phyloP scores from a whole-genome alignment of 2,888 invertebrate species.

The Dryomyza anilis region DNA sequence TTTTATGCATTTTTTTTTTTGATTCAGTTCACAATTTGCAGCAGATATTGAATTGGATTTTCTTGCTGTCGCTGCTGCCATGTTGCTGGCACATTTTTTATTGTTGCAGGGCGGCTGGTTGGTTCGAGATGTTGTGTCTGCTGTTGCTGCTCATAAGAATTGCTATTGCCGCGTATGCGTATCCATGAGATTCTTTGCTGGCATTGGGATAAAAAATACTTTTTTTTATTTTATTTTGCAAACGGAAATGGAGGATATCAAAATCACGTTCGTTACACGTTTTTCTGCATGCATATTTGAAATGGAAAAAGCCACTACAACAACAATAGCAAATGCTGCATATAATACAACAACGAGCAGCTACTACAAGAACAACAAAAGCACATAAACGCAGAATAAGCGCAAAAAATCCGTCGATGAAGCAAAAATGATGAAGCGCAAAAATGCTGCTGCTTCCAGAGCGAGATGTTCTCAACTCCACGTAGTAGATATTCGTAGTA shows the following conservation, averaged over 20 bases:
- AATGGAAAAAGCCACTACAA: neutral
- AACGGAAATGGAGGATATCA: constrained; percentile 34
- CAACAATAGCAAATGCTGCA: neutral
- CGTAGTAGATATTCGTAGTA: constrained; percentile 7
- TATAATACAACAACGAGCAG: neutral
- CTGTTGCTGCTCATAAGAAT: neutral
- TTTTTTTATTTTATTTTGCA: too few relatives aligned
- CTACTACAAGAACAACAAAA: neutral
- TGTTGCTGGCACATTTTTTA: constrained; percentile 1
- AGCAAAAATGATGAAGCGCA: constrained; percentile 19
- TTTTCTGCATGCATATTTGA: neutral
- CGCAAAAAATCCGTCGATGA: neutral
- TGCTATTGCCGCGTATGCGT: neutral
- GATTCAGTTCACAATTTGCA: neutral
- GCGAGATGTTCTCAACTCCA: too few relatives aligned
- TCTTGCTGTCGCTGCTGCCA: neutral
- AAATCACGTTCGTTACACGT: constrained; percentile 30
- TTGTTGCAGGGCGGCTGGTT: neutral
- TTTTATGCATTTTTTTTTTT: neutral
- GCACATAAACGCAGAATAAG: neutral
- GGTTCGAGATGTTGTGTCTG: neutral
- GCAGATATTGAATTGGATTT: constrained; percentile 12
- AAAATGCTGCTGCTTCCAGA: constrained; percentile 11
- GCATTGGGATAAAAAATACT: neutral
- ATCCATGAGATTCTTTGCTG: constrained; percentile 9